Evolutionary conservation across 2,113 vertebrate genomes (phyloP).

Genomic region (Mustela lutreola): DNA sequence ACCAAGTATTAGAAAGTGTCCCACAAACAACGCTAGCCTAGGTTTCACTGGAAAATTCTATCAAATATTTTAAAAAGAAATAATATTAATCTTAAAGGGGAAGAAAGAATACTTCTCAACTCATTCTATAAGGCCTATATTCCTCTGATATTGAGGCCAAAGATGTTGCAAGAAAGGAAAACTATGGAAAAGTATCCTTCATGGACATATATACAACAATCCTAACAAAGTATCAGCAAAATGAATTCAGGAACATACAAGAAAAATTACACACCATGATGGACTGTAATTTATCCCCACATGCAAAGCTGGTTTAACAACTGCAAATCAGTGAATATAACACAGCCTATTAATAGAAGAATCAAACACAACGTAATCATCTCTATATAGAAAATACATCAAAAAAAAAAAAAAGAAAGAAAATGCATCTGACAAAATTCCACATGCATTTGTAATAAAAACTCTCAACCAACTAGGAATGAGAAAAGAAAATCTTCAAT

Average conservation of each 20-base stretch:
- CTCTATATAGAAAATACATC: not conserved
- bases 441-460: slow-evolving; percentile 30
- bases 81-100: not conserved
- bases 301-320: not conserved
- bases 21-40: slow-evolving; percentile 6
- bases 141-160: not conserved
- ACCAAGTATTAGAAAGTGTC: not conserved
- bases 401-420: not conserved
- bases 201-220: not conserved
- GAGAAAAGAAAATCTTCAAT: slow-evolving; percentile 1
- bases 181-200: not conserved
- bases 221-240: slow-evolving; percentile 32
- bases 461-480: not conserved
- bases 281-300: not conserved
- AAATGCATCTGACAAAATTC: slow-evolving; percentile 7
- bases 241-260: slow-evolving; percentile 3
- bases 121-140: not conserved
- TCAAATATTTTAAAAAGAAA: slow-evolving; percentile 4
- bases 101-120: slow-evolving; percentile 10
- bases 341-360: not conserved
- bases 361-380: not conserved
- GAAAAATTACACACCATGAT: not conserved
- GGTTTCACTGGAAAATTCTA: not conserved
- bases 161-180: not conserved
- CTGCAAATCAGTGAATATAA: slow-evolving; percentile 29